A percentile compares a stretch with the other conserved stretches of the same genome.
These are phyloP conservation scores for Anguilla anguilla DNA, from an alignment of 2,797 vertebrate species.

Conservation along the genomic window DNA sequence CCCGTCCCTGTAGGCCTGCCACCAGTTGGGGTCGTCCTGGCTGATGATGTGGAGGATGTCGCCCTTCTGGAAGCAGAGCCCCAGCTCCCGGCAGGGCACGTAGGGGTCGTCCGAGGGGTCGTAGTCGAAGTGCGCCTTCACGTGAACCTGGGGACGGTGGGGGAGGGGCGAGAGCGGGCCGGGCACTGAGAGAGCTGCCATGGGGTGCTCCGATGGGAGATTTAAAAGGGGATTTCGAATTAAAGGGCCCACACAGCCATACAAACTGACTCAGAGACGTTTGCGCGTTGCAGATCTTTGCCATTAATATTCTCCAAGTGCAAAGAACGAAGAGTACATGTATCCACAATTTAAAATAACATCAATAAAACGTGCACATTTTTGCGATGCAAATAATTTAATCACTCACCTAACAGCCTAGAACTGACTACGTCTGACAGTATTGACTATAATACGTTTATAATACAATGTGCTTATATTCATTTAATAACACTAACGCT, in stretches of 20 bases:
- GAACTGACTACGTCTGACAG: too few species aligned
- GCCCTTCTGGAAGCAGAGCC: constrained; percentile 95
- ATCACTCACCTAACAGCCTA: too few species aligned
- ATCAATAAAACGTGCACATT: too few species aligned
- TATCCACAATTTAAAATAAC: too few species aligned
- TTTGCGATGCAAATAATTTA: too few species aligned
- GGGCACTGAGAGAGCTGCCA: neutral
- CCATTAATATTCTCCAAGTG: too few species aligned
- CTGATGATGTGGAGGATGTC: constrained; percentile 98
- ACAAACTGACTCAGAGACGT: neutral
- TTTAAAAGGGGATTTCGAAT: neutral
- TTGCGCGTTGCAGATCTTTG: too few species aligned
- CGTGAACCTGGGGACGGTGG: constrained; percentile 82
- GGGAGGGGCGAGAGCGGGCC: constrained; percentile 7
- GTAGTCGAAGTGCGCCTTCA: constrained; percentile 96
- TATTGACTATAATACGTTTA: too few species aligned
- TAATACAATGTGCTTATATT: too few species aligned
- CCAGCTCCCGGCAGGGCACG: constrained; percentile 93
- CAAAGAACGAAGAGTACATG: too few species aligned
- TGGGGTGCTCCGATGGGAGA: neutral
- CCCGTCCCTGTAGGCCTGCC: constrained; percentile 98
- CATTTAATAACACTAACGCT: too few species aligned
- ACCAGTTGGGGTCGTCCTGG: constrained; percentile 98
- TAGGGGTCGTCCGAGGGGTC: constrained; percentile 98
- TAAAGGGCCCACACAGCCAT: neutral